A percentile compares a stretch with the other conserved stretches of the same genome.
phyloP scores from a whole-genome alignment of 2,888 invertebrate genomes.

The Meloe dianella region DNA sequence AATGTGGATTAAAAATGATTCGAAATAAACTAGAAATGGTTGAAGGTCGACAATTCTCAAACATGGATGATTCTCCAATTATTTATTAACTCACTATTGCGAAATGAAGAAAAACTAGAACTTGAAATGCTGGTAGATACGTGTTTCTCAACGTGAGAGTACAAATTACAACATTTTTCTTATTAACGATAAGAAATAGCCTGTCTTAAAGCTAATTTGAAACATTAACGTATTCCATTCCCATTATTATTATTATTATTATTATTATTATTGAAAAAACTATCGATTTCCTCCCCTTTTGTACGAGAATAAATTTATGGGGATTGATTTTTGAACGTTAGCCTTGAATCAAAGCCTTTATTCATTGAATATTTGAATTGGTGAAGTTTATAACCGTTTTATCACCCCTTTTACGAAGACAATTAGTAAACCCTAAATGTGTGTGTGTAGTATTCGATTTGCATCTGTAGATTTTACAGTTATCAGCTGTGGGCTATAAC shows the following conservation, averaged over 20 bases:
- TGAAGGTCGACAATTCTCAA: slow-evolving; percentile 29
- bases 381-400: slow-evolving; percentile 38
- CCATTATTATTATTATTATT: no score
- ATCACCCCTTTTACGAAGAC: slow-evolving; percentile 45
- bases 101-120: slow-evolving; percentile 28
- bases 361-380: slow-evolving; percentile 19
- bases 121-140: slow-evolving; percentile 23
- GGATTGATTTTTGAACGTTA: slow-evolving; percentile 10
- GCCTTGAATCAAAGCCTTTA: slow-evolving; percentile 10
- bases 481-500: slow-evolving; percentile 40
- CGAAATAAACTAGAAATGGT: slow-evolving; percentile 44
- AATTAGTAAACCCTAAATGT: slow-evolving; percentile 40
- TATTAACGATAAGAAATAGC: slow-evolving; percentile 1
- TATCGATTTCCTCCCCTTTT: neutral
- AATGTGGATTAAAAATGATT: slow-evolving; percentile 44
- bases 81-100: slow-evolving; percentile 27
- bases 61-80: slow-evolving; percentile 24
- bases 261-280: neutral
- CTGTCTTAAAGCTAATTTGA: neutral
- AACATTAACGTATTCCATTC: neutral
- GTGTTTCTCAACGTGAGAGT: slow-evolving; percentile 13
- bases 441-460: slow-evolving; percentile 39
- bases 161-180: slow-evolving; percentile 15
- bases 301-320: neutral
- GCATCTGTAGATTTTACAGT: slow-evolving; percentile 45